These are phyloP conservation scores for Irena cyanogastra DNA, from an alignment of 2,113 vertebrate species.

Conservation along the genomic window DNA sequence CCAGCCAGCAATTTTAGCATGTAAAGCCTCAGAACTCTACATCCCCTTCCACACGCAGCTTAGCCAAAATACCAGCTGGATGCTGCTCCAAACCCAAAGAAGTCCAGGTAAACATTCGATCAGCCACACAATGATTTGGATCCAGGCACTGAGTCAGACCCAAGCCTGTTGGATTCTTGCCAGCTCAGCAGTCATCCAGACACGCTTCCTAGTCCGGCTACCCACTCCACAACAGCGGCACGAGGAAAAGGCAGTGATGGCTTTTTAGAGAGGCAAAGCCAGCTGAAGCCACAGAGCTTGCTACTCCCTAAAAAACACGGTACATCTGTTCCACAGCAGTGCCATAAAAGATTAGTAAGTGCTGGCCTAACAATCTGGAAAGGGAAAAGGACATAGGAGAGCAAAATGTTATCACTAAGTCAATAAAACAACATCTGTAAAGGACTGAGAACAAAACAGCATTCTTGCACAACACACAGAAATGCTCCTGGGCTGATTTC, in stretches of 20 bases:
- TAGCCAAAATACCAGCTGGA: not conserved
- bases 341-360: not conserved
- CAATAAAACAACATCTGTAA: constrained; percentile 34
- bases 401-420: constrained; percentile 37
- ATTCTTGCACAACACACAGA: not conserved
- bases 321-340: constrained; percentile 5
- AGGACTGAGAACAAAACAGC: not conserved
- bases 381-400: constrained; percentile 21
- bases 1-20: not conserved
- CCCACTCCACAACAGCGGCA: not conserved
- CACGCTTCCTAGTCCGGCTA: not conserved
- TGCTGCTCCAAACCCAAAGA: not conserved
- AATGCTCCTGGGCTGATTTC: not conserved
- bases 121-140: not conserved
- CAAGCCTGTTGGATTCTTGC: not conserved
- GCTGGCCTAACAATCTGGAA: constrained; percentile 16
- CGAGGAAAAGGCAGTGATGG: not conserved
- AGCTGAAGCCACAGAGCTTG: not conserved
- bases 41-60: rapidly evolving
- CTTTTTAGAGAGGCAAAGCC: not conserved
- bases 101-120: not conserved
- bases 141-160: not conserved
- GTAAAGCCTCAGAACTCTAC: not conserved
- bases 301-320: not conserved
- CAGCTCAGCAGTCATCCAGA: not conserved